phyloP scores from a whole-genome alignment of 2,888 invertebrate genomes.

The Ptilodon capucinus region DNA sequence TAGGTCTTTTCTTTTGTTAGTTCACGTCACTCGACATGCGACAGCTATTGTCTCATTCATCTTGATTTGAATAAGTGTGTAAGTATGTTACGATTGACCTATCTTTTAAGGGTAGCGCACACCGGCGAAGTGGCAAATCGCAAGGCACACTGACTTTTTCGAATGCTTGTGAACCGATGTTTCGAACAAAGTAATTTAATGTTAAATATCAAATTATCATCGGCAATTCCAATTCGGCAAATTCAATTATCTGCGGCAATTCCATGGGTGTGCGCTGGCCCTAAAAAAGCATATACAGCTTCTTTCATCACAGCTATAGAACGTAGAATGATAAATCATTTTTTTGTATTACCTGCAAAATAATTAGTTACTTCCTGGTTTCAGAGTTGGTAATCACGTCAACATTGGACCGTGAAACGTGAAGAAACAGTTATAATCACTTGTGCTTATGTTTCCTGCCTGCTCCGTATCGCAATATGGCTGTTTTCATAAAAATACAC shows the following conservation, averaged over 20 bases:
- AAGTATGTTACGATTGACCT: constrained; percentile 4
- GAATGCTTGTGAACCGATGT: no score
- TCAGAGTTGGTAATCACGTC: constrained; percentile 28
- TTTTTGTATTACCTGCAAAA: constrained; percentile 5
- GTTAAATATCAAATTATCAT: no score
- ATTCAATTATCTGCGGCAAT: no score
- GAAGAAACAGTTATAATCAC: constrained; percentile 48
- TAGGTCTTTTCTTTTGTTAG: neutral
- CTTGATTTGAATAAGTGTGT: constrained; percentile 11
- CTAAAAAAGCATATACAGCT: no score
- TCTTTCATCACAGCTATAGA: neutral
- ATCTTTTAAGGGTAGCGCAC: no score
- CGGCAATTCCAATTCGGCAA: no score
- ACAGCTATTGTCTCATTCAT: constrained; percentile 10
- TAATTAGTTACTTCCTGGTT: constrained; percentile 21
- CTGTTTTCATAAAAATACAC: neutral
- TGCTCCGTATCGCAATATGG: constrained; percentile 22
- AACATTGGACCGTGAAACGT: constrained; percentile 47
- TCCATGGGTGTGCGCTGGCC: no score
- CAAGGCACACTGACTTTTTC: no score
- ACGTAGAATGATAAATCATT: constrained; percentile 6
- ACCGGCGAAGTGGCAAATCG: no score
- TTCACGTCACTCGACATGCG: constrained; percentile 1
- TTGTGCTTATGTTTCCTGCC: constrained; percentile 22
- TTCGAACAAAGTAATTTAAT: no score